phyloP scores from a whole-genome alignment of 2,888 invertebrate genomes.

The Drosophila monieri region DNA sequence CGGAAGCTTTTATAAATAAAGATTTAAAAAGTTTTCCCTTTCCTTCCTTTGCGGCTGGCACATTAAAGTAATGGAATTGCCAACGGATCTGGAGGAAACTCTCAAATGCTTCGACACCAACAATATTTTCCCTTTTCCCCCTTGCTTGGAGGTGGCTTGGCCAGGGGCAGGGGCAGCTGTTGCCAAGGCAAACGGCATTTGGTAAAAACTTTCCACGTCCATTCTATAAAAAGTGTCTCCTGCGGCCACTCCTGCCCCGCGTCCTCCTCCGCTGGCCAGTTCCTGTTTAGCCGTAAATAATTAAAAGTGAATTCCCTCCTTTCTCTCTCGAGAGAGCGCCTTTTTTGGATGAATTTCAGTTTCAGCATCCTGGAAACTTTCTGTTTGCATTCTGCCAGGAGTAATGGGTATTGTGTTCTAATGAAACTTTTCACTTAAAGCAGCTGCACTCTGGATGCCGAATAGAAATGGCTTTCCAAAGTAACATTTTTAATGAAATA shows the following conservation, averaged over 20 bases:
- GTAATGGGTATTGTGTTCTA: constrained; percentile 27
- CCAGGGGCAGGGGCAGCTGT: constrained; percentile 4
- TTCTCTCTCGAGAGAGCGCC: constrained; percentile 8
- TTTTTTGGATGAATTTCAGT: constrained; percentile 9
- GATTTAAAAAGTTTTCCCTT: constrained; percentile 69
- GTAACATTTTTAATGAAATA: no score
- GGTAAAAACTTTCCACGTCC: constrained; percentile 26
- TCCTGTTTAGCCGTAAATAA: constrained; percentile 51
- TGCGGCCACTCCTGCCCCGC: constrained; percentile 5
- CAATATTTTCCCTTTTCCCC: constrained; percentile 14
- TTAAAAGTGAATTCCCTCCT: constrained; percentile 45
- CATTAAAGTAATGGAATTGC: constrained; percentile 72
- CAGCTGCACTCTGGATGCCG: constrained; percentile 37
- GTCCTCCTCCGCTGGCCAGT: constrained; percentile 19
- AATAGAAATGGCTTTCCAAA: constrained; percentile 1
- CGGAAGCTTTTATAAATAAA: constrained; percentile 76
- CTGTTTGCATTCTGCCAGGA: constrained; percentile 25
- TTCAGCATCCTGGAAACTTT: constrained; percentile 21
- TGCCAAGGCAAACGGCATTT: constrained; percentile 11
- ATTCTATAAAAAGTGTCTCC: constrained; percentile 37
- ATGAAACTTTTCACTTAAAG: constrained; percentile 53
- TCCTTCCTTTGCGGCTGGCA: constrained; percentile 28
- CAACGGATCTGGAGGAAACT: constrained; percentile 54
- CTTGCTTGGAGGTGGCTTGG: no score
- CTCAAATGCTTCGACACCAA: constrained; percentile 48